A percentile compares a stretch with the other conserved stretches of the same genome.
phyloP scores from a whole-genome alignment of 2,113 vertebrate genomes.

The Colius striatus region DNA sequence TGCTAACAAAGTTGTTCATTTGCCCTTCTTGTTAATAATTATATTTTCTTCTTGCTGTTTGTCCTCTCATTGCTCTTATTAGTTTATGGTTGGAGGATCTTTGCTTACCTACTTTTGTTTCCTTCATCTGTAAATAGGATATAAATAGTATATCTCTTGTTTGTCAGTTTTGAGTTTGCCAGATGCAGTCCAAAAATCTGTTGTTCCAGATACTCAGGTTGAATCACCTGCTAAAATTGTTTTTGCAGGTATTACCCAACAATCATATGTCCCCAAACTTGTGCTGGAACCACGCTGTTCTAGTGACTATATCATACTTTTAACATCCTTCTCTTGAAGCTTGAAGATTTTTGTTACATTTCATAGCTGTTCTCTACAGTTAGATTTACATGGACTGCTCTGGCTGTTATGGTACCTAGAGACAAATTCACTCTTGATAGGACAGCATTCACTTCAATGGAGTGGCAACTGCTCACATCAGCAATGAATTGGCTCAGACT shows the following conservation, averaged over 20 bases:
- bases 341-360: not conserved
- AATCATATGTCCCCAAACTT: not conserved
- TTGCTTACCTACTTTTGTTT: not conserved
- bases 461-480: not conserved
- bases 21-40: not conserved
- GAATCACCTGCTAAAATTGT: not conserved
- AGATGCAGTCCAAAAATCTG: not conserved
- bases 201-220: not conserved
- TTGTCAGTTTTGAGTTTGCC: not conserved
- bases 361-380: not conserved
- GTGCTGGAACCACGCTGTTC: not conserved
- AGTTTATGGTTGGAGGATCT: not conserved
- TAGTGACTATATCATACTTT: not conserved
- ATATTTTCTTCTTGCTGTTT: not conserved
- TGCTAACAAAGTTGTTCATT: not conserved
- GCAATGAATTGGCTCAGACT: not conserved
- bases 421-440: not conserved
- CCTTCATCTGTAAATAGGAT: not conserved
- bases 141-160: not conserved
- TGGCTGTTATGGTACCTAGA: not conserved
- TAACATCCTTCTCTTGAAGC: not conserved
- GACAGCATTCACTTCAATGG: not conserved
- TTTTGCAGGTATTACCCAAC: not conserved
- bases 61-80: not conserved
- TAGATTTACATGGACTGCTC: not conserved